These are phyloP conservation scores for Drosophila leonis DNA, from an alignment of 2,888 invertebrate genomes.

Conservation along the genomic window DNA sequence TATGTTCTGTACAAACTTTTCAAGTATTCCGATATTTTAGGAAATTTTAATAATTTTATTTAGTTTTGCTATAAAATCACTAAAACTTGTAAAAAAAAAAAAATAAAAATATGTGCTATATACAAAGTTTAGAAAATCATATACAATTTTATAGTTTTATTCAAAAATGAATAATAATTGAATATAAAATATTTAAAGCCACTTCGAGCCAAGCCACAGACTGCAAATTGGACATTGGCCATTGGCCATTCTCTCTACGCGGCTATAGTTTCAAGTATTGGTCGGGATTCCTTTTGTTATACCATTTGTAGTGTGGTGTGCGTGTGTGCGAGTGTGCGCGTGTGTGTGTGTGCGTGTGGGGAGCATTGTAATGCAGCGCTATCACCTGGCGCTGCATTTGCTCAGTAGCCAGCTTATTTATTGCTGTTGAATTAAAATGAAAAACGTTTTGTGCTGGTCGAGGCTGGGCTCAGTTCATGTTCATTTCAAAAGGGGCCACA, in stretches of 20 bases:
- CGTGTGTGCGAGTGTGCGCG: not conserved
- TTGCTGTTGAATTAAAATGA: conserved; percentile 69
- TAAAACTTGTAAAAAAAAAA: not conserved
- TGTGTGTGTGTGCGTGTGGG: not conserved
- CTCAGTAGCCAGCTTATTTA: conserved; percentile 64
- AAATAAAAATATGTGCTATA: not conserved
- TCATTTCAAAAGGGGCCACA: conserved; percentile 46
- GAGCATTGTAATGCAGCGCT: conserved; percentile 56
- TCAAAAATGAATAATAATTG: not conserved
- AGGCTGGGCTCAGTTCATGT: conserved; percentile 54
- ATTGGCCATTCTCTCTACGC: conserved; percentile 44
- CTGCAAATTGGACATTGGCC: conserved; percentile 40
- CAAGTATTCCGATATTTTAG: not conserved
- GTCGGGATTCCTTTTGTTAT: conserved; percentile 30
- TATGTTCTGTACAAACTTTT: not conserved
- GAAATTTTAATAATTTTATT: not conserved
- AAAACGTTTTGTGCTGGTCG: conserved; percentile 55
- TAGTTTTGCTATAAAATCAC: not conserved
- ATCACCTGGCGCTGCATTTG: conserved; percentile 58
- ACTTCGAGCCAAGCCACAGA: not conserved
- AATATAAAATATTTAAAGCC: not conserved
- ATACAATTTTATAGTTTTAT: no score
- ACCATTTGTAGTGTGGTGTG: conserved; percentile 8
- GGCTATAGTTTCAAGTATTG: conserved; percentile 17
- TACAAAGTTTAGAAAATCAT: no score